Base-by-base conservation (phyloP, 1,140 invertebrate species). In the Papilio aristodemus region DNA sequence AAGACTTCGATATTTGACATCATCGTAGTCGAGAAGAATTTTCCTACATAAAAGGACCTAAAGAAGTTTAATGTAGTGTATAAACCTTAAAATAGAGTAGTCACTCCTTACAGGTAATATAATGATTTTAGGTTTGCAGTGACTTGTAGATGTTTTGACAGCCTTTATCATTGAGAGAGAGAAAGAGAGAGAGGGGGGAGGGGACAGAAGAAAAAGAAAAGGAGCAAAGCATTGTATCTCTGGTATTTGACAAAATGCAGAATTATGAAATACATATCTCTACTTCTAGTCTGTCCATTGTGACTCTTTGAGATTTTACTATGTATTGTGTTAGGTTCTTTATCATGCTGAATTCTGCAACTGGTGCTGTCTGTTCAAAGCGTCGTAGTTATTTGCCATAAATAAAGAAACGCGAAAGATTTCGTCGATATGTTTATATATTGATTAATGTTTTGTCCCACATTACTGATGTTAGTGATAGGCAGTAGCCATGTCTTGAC, bases 401-500 rank as follows among this genome's bases (percentile, higher is more conserved):
- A 17, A 6, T 43, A 17, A 43, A 14, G 6, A 43, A 46, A 2
- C 43, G 10, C 9, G 17, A 17, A 19, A 46, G 6, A 46, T 19
- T 46, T 46, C 43, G 43, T 7, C 0, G 14, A 46, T 9, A 2
- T 46, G 14, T 46, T 17, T 32, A 32, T 43, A 69, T 69, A 54
- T 66, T 66, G 54, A 58, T 46, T 46, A 64, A 8, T 46, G 32
- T 46, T 17, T 32, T n/a, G 39, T 22, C 27, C 37, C 60, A 10
- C 43, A 59, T 38, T 58, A 22, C 22, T 14, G n/a, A 37, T 25
- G 17, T 11, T 32, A 22, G 36, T 63, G 14, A 25, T 19, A 54
- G 17, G 46, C 3, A 54, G 19, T 54, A 10, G 11, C 9, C 19
- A 59, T 13, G 57, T 43, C 7, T 64, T 13, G 32, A 62, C 59